Evolutionary conservation across 2,888 invertebrate genomes (phyloP), one percentile per base, ranked within the genome.

Genomic region (Campoplex capitator): DNA sequence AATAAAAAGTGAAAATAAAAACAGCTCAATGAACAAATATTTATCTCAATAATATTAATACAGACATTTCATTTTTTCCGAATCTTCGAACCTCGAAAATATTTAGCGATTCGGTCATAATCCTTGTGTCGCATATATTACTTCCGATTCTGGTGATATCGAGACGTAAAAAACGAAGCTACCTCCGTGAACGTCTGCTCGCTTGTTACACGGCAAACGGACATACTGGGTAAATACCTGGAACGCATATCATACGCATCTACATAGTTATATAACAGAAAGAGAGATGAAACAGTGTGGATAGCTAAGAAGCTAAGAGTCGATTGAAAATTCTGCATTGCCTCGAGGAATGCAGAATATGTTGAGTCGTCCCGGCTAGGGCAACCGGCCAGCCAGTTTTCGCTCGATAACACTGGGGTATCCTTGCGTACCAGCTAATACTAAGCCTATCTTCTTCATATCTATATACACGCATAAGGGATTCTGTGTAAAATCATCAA

Each of bases 241-340:
- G 51, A 71, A 80, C 56, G 54, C 76, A 62, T 67, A 51, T 79
- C 68, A 65, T 71, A 79, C 56, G 45, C 48, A 74, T 67, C 73
- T 51, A 51, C 28, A 73, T 32, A 79, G n/a, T 62, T 73, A 68
- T 77, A 73, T 8, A 38, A 73, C 8, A 67, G 23, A 85, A 74
- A 42, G 56, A 35, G 77, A 51, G 28, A 56, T 38, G 51, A 74
- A 70, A 13, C 18, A 68, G 65, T 48, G 68, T 28, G 45, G 38
- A 62, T 71, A 74, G 79, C 71, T 38, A 58, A 68, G 76, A 65
- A 83, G 79, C 56, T 54, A 86, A 78, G 48, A 54, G 86, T 81
- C 81, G 77, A 86, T 86, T 81, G 86, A 86, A 84, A 86, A 86
- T 86, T 86, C 86, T 84, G 86, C 86, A 84, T 80, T 84, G 86